Evolutionary conservation across 2,113 vertebrate species (phyloP).

Genomic region (Pseudopodoces humilis): DNA sequence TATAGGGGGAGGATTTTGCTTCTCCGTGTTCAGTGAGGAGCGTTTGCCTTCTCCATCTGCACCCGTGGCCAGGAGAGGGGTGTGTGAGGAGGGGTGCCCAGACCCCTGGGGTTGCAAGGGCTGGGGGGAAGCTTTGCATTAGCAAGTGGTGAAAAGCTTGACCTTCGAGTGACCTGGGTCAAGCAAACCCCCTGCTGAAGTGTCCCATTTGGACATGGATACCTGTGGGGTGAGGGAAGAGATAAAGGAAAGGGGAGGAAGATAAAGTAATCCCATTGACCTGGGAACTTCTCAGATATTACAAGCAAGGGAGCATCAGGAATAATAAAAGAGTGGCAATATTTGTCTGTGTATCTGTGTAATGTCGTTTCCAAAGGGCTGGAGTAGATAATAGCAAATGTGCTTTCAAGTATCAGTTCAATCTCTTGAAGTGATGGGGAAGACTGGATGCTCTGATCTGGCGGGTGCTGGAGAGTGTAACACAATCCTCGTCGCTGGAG

Average conservation of each 20-base stretch:
- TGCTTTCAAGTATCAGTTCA: slow-evolving; percentile 52
- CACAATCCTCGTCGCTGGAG: slow-evolving; percentile 72
- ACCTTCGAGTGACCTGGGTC: slow-evolving; percentile 86
- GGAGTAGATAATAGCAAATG: slow-evolving; percentile 27
- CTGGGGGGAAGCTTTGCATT: slow-evolving; percentile 79
- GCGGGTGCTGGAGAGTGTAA: slow-evolving; percentile 72
- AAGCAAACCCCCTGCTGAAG: slow-evolving; percentile 81
- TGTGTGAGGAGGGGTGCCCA: rapidly evolving
- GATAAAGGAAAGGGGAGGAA: slow-evolving; percentile 72
- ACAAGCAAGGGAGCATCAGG: neutral
- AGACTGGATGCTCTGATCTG: neutral
- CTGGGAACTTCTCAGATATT: slow-evolving; percentile 54
- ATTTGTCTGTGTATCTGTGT: slow-evolving; percentile 1
- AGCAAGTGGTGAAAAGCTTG: slow-evolving; percentile 89
- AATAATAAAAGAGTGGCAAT: slow-evolving; percentile 12
- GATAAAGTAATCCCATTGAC: slow-evolving; percentile 67
- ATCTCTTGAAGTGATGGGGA: slow-evolving; percentile 30
- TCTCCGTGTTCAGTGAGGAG: slow-evolving; percentile 55
- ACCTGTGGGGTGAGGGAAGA: slow-evolving; percentile 81
- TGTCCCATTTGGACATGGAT: slow-evolving; percentile 88
- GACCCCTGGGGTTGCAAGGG: neutral
- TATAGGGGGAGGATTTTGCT: slow-evolving; percentile 70
- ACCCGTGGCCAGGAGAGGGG: neutral
- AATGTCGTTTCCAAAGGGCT: slow-evolving; percentile 26
- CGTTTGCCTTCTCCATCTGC: slow-evolving; percentile 76